Conservation (phyloP, 2,797 vertebrate species). For the Meriones psammophilus region DNA sequence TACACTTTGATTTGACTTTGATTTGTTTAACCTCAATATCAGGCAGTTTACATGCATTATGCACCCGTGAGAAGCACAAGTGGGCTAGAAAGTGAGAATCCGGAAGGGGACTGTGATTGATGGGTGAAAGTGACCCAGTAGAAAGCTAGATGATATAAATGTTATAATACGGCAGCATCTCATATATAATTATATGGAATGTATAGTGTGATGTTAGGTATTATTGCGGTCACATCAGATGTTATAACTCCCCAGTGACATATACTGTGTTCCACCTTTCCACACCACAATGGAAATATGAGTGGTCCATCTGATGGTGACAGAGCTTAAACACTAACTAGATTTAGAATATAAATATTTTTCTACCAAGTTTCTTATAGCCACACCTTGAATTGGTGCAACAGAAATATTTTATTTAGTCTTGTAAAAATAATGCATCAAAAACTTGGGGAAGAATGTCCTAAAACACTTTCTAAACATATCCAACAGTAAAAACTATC, state of each 20-base stretch:
- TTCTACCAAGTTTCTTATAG: neutral
- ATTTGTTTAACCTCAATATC: conserved; percentile 13
- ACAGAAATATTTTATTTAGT: conserved; percentile 38
- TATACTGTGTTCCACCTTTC: neutral
- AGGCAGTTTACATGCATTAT: neutral
- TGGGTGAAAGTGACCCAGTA: neutral
- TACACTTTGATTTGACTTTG: neutral
- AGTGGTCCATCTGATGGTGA: neutral
- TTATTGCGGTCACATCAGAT: neutral
- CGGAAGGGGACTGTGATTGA: neutral
- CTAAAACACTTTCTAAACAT: conserved; percentile 12
- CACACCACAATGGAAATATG: neutral
- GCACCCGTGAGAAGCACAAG: neutral
- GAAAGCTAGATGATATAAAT: neutral
- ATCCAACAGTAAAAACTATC: neutral
- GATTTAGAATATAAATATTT: conserved; percentile 29
- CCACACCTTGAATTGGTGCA: neutral
- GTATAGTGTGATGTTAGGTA: neutral
- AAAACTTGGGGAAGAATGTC: neutral
- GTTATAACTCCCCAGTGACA: neutral
- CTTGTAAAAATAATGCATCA: conserved; percentile 10
- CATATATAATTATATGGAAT: neutral
- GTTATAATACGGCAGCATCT: neutral
- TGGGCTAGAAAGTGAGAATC: conserved; percentile 15
- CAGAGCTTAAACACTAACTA: neutral